Evolutionary conservation across 1,140 invertebrate species (phyloP), one percentile per base, ranked within the genome.

Genomic region (Chironomus tepperi): DNA sequence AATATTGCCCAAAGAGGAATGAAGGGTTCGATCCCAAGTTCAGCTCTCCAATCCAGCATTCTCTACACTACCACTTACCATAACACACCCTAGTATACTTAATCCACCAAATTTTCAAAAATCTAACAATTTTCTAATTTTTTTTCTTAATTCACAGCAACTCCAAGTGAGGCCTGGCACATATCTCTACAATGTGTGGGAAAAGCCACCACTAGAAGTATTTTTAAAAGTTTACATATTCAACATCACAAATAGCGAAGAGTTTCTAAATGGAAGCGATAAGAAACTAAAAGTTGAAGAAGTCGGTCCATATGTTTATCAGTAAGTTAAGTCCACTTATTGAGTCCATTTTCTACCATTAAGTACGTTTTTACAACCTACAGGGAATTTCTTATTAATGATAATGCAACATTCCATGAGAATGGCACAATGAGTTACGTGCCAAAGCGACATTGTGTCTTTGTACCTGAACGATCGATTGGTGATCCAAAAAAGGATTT

Each of bases 271-370:
- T 0, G 88, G 89, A 16, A 83, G 87, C 18, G 90, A 90, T 73
- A 78, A 83, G 70, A 92, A 91, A 77, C 81, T 96, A 1, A 87
- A 84, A 75, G 75, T 97, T 1, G 75, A 88, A 76, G 90, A 97
- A 86, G 81, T 92, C 19, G 95, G 95, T 0, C 95, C 95, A 0
- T 97, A 95, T 80, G 89, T 90, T 15, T 97, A 95, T 83, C 88
- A 89, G 92, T 94, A 83, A 87, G 86, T 82, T 57, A 1, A 57
- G 34, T n/a, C n/a, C 43, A 42, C 21, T 34, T 74, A 67, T 70
- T 19, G n/a, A 24, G 7, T 24, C 10, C 7, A 74, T 34, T 64
- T 74, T n/a, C 5, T 57, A 47, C 8, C 18, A 42, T 34, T 34
- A 57, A 18, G 2, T 47, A 57, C 16, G 24, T 67, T 74, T 74